A percentile compares a stretch with the other conserved stretches of the same genome.
phyloP scores from a whole-genome alignment of 2,113 vertebrate species.

The Coregonus clupeaformis region DNA sequence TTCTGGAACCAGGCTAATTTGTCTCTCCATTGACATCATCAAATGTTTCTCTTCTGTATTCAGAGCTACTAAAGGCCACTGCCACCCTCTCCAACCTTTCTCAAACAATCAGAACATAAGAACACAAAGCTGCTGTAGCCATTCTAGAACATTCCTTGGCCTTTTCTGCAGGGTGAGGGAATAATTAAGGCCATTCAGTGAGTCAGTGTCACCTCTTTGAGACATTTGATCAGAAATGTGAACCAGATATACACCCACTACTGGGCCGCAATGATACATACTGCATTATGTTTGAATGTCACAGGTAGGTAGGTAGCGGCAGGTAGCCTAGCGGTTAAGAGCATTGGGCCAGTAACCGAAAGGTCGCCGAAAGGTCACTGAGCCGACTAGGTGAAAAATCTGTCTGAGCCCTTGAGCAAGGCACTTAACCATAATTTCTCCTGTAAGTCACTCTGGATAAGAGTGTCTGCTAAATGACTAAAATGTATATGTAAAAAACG shows the following conservation, averaged over 20 bases:
- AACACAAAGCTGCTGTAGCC: conserved; percentile 77
- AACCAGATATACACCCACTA: not conserved
- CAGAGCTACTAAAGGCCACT: conserved; percentile 53
- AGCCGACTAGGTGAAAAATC: no score
- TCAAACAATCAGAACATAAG: conserved; percentile 62
- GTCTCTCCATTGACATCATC: conserved; percentile 45
- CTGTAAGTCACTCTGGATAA: no score
- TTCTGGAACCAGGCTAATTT: conserved; percentile 25
- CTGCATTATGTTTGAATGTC: no score
- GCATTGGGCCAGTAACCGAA: no score
- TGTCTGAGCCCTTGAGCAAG: no score
- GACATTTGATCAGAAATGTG: conserved; percentile 63
- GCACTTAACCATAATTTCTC: no score
- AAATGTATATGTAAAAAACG: no score
- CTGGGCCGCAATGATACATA: no score
- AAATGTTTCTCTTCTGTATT: conserved; percentile 54
- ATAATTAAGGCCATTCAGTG: conserved; percentile 72
- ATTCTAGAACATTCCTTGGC: conserved; percentile 70
- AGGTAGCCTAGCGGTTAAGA: no score
- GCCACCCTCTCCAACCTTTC: conserved; percentile 47
- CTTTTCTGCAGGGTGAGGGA: conserved; percentile 69
- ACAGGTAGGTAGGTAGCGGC: no score
- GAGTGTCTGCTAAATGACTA: no score
- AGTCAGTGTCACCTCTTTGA: conserved; percentile 58
- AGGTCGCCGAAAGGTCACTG: no score